These are phyloP conservation scores for Thunnus albacares DNA, from an alignment of 2,797 vertebrate genomes.

Conservation along the genomic window DNA sequence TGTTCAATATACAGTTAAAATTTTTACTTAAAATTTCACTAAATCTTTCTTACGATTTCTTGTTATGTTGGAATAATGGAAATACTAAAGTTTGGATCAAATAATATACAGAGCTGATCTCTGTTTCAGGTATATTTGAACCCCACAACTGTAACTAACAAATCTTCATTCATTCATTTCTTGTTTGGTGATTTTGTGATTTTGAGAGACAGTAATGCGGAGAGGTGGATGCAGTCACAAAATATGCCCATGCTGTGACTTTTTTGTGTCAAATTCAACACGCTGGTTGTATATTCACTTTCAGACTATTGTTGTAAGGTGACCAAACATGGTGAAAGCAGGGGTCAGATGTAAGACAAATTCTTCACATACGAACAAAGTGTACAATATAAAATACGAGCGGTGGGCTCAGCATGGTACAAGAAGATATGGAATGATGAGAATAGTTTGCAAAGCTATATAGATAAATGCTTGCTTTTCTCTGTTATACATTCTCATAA, in stretches of 20 bases:
- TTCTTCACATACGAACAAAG: background rate
- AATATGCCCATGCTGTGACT: background rate
- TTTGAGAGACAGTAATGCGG: slow-evolving; percentile 8
- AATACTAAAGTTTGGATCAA: background rate
- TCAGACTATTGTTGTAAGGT: background rate
- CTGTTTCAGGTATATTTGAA: background rate
- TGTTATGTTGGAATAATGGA: background rate
- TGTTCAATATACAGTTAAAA: background rate
- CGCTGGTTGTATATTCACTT: slow-evolving; percentile 2
- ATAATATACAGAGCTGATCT: background rate
- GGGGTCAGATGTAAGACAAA: background rate
- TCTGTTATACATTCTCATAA: slow-evolving; percentile 88
- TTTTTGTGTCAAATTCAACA: slow-evolving; percentile 4
- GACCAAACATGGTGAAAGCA: background rate
- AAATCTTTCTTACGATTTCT: background rate
- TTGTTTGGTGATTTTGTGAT: slow-evolving; percentile 13
- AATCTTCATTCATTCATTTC: background rate
- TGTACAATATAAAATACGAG: slow-evolving; percentile 24
- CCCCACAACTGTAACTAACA: background rate
- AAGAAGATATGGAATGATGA: slow-evolving; percentile 73
- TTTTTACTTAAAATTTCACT: background rate
- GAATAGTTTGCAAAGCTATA: slow-evolving; percentile 80
- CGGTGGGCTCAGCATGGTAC: slow-evolving; percentile 34
- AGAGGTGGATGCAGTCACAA: background rate
- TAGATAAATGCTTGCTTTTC: slow-evolving; percentile 88